A percentile compares a stretch with the other conserved stretches of the same genome.
Conservation (phyloP, 2,888 invertebrate genomes). For the Drosophila fulvimacula region DNA sequence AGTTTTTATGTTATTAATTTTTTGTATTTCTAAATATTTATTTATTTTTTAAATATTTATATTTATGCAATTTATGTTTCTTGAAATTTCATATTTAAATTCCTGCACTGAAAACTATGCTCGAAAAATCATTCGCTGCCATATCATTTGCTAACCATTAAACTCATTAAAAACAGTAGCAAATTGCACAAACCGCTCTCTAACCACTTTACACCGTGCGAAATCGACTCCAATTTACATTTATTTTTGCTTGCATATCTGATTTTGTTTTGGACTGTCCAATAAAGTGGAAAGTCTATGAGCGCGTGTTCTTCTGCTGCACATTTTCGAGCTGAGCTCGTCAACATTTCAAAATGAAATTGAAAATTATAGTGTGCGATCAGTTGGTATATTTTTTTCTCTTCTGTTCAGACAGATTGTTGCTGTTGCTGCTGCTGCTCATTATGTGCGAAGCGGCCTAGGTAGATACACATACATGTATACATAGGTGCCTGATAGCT, state of each 20-base stretch:
- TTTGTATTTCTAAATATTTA: too few relatives aligned
- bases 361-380: constrained; percentile 60
- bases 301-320: constrained; percentile 40
- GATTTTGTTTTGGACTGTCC: constrained; percentile 22
- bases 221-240: constrained; percentile 43
- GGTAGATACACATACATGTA: constrained; percentile 15
- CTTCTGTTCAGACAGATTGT: constrained; percentile 14
- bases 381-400: constrained; percentile 15
- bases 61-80: too few relatives aligned
- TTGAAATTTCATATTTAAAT: neutral
- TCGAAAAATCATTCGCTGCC: neutral
- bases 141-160: neutral
- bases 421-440: constrained; percentile 18
- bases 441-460: constrained; percentile 20
- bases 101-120: too few relatives aligned
- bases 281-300: constrained; percentile 47
- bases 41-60: too few relatives aligned
- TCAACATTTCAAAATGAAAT: constrained; percentile 62
- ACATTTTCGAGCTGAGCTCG: constrained; percentile 16
- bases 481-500: constrained; percentile 28
- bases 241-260: constrained; percentile 7
- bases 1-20: too few relatives aligned
- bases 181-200: constrained; percentile 39
- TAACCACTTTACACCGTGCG: constrained; percentile 32
- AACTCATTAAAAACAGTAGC: constrained; percentile 26